Evolutionary conservation across 2,888 invertebrate species (phyloP), one percentile per base, ranked within the genome.

Genomic region (Polietes domitor): DNA sequence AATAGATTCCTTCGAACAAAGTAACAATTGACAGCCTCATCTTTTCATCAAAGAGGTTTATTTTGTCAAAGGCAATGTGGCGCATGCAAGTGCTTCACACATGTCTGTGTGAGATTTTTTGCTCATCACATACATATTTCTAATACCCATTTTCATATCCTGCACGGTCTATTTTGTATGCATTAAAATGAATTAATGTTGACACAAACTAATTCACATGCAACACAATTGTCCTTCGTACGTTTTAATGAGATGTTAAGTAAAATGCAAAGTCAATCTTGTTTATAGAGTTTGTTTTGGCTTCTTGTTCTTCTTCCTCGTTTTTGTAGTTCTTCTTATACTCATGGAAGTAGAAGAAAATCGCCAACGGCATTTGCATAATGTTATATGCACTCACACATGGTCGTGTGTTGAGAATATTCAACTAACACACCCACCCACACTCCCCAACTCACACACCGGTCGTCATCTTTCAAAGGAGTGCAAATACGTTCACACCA

Each of bases 181-280:
- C 79, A 86, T 87, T 85, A 85, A 87, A 86, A 86, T 85, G 83
- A 85, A 83, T 85, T 85, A 83, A 85, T 87, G 86, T 86, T 85
- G 79, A 85, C 80, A 77, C 76, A 82, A 84, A 82, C 82, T 80
- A 73, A 74, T 74, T 79, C 79, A 58, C 71, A 71, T 58, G 76
- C 85, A 82, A 73, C 76, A 41, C 74, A 80, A 80, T 80, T 82
- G 85, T 82, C 82, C 82, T 85, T 82, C 80, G 75, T 10, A 47
- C 43, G 81, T 83, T 83, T 86, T 87, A 87, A 87, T 87, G 87
- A 87, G 85, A 87, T 87, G 87, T 87, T 87, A 87, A 87, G 86
- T 85, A 85, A 87, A 86, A 87, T 86, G 85, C 86, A 85, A 84
- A 87, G 87, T 87, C 87, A 87, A 86, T 87, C 86, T 87, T 87